phyloP scores from a whole-genome alignment of 2,113 vertebrate species.

The Pantherophis guttatus region DNA sequence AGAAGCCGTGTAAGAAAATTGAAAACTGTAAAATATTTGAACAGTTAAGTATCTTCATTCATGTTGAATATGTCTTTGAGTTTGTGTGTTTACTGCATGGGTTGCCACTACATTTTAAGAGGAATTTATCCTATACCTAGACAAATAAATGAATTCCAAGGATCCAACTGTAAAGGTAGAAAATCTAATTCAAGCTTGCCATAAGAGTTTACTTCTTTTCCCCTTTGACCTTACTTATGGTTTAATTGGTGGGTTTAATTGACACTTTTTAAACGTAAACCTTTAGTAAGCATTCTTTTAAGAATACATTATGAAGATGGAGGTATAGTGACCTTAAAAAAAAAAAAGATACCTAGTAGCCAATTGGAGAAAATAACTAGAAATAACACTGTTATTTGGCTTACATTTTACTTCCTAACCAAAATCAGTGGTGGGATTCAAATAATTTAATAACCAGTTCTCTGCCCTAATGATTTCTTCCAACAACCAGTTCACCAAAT shows the following conservation, averaged over 20 bases:
- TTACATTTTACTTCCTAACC: neutral
- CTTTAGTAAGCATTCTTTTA: neutral
- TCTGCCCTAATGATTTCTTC: too few species aligned
- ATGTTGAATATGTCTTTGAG: neutral
- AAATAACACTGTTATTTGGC: neutral
- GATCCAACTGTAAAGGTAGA: neutral
- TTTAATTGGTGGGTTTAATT: slow-evolving; percentile 2
- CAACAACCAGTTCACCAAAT: too few species aligned
- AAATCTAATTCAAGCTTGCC: neutral
- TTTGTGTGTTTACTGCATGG: neutral
- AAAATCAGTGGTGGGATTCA: too few species aligned
- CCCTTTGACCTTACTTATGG: neutral
- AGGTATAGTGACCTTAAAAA: neutral
- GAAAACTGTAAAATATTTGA: slow-evolving; percentile 28
- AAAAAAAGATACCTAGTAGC: neutral
- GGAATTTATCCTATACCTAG: neutral
- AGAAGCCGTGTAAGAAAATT: slow-evolving; percentile 35
- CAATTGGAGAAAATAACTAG: neutral
- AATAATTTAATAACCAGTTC: too few species aligned
- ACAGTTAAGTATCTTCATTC: neutral
- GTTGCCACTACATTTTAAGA: neutral
- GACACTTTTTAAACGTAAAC: neutral
- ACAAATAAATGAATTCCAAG: neutral
- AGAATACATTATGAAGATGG: neutral
- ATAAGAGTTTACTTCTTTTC: neutral